Conservation (phyloP, 2,888 invertebrate species). For the Drosophila lacicola region DNA sequence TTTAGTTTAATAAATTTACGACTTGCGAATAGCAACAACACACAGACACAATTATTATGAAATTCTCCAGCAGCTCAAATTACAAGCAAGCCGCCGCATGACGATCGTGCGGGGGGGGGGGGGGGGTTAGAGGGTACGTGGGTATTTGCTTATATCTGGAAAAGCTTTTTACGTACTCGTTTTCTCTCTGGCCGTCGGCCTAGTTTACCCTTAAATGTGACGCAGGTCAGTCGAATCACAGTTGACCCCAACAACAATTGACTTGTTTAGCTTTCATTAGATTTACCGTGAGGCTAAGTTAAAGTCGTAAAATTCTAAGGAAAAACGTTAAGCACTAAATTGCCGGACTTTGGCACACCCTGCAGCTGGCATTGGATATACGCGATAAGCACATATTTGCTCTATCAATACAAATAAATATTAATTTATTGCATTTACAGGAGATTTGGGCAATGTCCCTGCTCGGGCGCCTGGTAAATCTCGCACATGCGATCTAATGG, state of each 20-base stretch:
- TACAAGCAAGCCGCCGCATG: conserved; percentile 16
- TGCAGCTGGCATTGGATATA: not conserved
- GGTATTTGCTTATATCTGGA: not conserved
- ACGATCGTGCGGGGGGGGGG: not conserved
- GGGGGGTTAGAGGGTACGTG: not conserved
- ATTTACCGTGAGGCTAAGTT: conserved; percentile 17
- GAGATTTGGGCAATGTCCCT: too few species aligned
- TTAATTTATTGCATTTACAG: too few species aligned
- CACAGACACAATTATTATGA: conserved; percentile 31
- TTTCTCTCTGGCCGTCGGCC: conserved; percentile 3
- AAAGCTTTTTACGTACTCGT: conserved; percentile 4
- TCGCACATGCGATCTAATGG: too few species aligned
- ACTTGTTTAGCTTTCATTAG: conserved; percentile 42
- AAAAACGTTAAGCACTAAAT: not conserved
- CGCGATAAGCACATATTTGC: too few species aligned
- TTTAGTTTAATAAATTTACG: conserved; percentile 45
- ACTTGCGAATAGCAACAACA: conserved; percentile 28
- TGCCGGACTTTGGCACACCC: conserved; percentile 19
- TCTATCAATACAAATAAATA: too few species aligned
- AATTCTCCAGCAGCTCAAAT: conserved; percentile 50
- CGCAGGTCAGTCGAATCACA: conserved; percentile 36
- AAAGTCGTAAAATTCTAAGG: not conserved
- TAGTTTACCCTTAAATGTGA: conserved; percentile 20
- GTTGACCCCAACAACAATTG: conserved; percentile 52
- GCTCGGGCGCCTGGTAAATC: too few species aligned